Evolutionary conservation across 2,888 invertebrate species (phyloP).

Genomic region (Chelonus formosanus): DNA sequence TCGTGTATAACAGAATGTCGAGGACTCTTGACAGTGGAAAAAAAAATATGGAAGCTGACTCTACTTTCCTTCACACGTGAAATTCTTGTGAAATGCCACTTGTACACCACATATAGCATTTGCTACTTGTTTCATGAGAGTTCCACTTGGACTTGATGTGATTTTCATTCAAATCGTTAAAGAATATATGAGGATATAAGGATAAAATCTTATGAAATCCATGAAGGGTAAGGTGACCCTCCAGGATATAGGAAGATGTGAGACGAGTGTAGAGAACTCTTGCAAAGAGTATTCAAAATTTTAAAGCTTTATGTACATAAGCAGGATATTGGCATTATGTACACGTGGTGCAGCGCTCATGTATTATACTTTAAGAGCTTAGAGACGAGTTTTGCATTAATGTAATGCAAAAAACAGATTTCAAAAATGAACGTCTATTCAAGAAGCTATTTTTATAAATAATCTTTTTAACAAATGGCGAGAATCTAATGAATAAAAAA

Average conservation of each 20-base stretch:
- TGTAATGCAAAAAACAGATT: slow-evolving; percentile 1
- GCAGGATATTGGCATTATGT: neutral
- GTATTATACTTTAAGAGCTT: neutral
- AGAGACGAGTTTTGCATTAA: slow-evolving; percentile 11
- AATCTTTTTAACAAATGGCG: no score
- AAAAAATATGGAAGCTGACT: slow-evolving; percentile 7
- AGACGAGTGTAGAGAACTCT: neutral
- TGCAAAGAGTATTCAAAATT: neutral
- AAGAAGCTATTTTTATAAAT: no score
- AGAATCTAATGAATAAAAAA: no score
- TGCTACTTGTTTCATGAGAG: neutral
- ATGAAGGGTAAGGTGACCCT: neutral
- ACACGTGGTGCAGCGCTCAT: neutral
- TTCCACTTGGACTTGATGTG: neutral
- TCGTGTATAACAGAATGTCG: slow-evolving; percentile 34
- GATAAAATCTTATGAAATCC: slow-evolving; percentile 9
- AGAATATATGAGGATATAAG: neutral
- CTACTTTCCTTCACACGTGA: neutral
- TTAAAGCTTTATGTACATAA: neutral
- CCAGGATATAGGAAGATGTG: no score
- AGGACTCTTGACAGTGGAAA: slow-evolving; percentile 21
- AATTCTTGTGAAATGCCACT: slow-evolving; percentile 3
- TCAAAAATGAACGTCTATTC: neutral
- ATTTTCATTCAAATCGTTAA: neutral
- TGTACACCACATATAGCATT: neutral